Conservation (phyloP, 2,113 vertebrate species). For the Prolemur simus region DNA sequence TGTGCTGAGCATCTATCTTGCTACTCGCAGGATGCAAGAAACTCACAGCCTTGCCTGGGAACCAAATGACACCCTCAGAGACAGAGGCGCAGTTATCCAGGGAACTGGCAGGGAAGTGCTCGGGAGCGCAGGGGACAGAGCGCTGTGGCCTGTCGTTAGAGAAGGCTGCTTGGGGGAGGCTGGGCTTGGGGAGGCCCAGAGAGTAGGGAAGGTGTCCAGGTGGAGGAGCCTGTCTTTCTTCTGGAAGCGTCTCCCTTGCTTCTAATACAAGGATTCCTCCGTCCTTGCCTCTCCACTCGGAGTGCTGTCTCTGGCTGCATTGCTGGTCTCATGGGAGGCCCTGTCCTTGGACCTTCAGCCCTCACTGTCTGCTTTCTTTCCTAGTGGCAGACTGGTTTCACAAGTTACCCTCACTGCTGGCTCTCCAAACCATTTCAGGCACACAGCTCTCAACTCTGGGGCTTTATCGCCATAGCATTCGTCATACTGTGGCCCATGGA, state of each 20-base stretch:
- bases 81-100: background rate
- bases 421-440: background rate
- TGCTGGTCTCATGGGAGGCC: background rate
- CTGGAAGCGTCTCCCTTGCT: background rate
- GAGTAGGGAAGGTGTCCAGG: background rate
- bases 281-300: background rate
- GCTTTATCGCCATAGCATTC: background rate
- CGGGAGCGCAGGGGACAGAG: background rate
- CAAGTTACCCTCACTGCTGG: background rate
- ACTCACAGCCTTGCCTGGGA: background rate
- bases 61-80: background rate
- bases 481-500: background rate
- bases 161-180: background rate
- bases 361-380: background rate
- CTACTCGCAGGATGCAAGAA: background rate
- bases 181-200: background rate
- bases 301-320: background rate
- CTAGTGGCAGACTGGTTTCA: background rate
- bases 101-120: background rate
- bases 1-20: background rate
- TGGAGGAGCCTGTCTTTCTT: background rate
- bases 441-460: background rate
- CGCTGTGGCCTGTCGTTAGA: background rate
- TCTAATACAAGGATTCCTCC: background rate
- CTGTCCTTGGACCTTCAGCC: background rate